A percentile compares a stretch with the other conserved stretches of the same genome.
Conservation (phyloP, 2,797 vertebrate species). For the Sternotherus odoratus region DNA sequence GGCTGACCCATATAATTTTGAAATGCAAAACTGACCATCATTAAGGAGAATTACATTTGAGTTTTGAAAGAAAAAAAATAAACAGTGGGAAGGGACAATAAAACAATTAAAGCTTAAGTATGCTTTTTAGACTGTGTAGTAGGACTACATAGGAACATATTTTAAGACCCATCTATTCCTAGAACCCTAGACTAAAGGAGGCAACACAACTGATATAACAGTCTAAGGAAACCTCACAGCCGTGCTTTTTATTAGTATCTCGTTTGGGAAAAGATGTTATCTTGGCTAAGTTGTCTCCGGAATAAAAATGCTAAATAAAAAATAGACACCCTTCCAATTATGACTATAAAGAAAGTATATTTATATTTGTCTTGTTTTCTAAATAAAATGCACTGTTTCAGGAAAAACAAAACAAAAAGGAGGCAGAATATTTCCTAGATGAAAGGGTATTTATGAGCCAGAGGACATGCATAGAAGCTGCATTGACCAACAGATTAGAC, state of each 20-base stretch:
- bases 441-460: background rate
- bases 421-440: background rate
- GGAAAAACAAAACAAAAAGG: background rate
- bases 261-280: background rate
- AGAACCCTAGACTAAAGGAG: background rate
- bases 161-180: background rate
- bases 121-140: background rate
- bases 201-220: background rate
- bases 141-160: background rate
- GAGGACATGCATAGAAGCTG: background rate
- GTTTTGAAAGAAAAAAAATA: background rate
- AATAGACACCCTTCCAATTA: background rate
- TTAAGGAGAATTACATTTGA: background rate
- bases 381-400: background rate
- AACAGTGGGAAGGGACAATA: background rate
- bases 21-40: background rate
- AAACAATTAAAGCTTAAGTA: background rate
- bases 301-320: background rate
- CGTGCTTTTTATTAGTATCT: background rate
- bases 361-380: background rate
- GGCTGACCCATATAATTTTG: background rate
- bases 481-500: background rate
- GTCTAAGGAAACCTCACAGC: constrained; percentile 16
- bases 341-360: background rate
- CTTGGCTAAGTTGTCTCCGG: background rate